Evolutionary conservation across 2,888 invertebrate genomes (phyloP), one percentile per base, ranked within the genome.

Genomic region (Leucania comma): DNA sequence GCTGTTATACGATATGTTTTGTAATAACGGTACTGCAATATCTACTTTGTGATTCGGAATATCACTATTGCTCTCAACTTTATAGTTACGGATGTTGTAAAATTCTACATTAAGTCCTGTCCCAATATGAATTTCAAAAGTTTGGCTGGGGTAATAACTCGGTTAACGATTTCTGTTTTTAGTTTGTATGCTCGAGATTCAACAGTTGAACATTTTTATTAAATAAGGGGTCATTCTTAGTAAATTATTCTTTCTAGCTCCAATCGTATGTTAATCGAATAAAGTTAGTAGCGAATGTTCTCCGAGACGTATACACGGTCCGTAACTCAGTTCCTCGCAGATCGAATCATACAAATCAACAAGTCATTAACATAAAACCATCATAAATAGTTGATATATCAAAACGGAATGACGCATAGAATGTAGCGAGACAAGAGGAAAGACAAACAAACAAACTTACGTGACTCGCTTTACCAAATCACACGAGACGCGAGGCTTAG

Each of bases 391-490:
- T 89, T 88, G 88, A 91, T 90, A 90, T 90, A 91, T 91, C 89
- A 88, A 90, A 90, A 87, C 84, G 88, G 82, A 76, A 82, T 84
- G 83, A 84, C 90, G 87, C 90, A 91, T 89, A 89, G 90, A 90
- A 91, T 92, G 90, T 91, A 92, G 91, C 90, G 89, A 89, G 80
- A 85, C 81, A 89, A 87, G 88, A 88, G 86, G 87, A 86, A 89
- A 90, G 87, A 91, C 91, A 91, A 90, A 93, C 89, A 92, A 89
- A 93, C 91, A 91, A 87, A 91, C 88, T 90, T 89, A 94, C 95
- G 95, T 95, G 95, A 94, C 94, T 94, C 92, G 94, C 91, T 92
- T 94, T 94, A 96, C 95, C 95, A 95, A 96, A 95, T 92, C 92
- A 90, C 90, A 69, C 35, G 91, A 92, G 92, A 92, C 91, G 93